These are phyloP conservation scores for Drosophila antonietae DNA, from an alignment of 2,888 invertebrate species.

Conservation along the genomic window DNA sequence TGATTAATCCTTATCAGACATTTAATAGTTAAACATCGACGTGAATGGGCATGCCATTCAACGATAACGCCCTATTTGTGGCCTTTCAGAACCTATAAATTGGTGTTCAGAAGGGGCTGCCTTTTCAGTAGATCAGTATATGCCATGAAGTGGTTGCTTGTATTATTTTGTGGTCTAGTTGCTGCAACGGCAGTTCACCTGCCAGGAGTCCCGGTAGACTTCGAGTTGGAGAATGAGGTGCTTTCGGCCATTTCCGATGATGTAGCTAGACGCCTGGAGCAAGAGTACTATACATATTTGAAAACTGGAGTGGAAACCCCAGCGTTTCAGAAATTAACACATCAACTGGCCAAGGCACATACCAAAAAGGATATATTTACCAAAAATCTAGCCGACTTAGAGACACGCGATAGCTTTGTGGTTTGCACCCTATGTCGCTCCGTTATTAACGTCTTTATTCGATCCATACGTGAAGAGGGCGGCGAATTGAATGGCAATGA, in stretches of 20 bases:
- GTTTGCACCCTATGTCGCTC: constrained; percentile 79
- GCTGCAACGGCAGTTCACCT: constrained; percentile 62
- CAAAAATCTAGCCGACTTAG: constrained; percentile 66
- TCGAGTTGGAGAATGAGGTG: constrained; percentile 61
- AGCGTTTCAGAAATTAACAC: constrained; percentile 62
- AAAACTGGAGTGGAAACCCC: constrained; percentile 76
- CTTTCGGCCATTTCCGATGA: constrained; percentile 74
- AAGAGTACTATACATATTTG: constrained; percentile 73
- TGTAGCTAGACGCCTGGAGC: constrained; percentile 66
- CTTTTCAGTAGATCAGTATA: constrained; percentile 30
- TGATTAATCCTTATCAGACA: constrained; percentile 34
- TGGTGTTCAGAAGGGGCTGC: constrained; percentile 16
- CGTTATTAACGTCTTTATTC: constrained; percentile 61
- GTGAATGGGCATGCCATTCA: constrained; percentile 11
- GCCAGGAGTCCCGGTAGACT: constrained; percentile 67
- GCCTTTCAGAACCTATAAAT: constrained; percentile 58
- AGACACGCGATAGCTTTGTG: constrained; percentile 67
- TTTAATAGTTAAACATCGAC: constrained; percentile 8
- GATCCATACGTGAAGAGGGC: constrained; percentile 85
- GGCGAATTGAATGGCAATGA: constrained; percentile 82
- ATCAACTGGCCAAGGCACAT: constrained; percentile 75
- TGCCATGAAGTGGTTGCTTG: constrained; percentile 57
- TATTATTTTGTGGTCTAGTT: constrained; percentile 48
- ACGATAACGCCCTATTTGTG: constrained; percentile 28
- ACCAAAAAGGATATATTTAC: constrained; percentile 73